Conservation (phyloP, 2,888 invertebrate genomes). For the Eristalis tenax region DNA sequence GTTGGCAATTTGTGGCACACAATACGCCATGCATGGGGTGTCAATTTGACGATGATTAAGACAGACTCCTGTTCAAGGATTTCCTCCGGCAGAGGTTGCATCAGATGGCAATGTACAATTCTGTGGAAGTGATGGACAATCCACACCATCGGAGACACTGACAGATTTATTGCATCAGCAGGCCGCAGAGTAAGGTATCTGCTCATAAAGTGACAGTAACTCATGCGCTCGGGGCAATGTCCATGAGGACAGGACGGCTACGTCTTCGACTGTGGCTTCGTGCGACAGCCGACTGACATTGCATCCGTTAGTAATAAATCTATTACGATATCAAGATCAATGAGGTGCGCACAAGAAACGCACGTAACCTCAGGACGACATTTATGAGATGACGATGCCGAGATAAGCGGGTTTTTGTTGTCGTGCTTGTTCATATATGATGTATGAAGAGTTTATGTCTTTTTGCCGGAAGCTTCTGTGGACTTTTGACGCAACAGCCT, state of each 20-base stretch:
- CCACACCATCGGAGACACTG: not conserved
- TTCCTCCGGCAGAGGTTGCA: not conserved
- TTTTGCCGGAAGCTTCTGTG: constrained; percentile 7
- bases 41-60: constrained; percentile 57
- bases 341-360: constrained; percentile 16
- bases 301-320: constrained; percentile 45
- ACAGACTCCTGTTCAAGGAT: constrained; percentile 57
- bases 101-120: not conserved
- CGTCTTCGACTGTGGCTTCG: constrained; percentile 6
- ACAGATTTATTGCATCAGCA: constrained; percentile 22
- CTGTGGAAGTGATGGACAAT: not conserved
- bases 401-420: not conserved
- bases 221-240: not conserved
- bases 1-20: constrained; percentile 8
- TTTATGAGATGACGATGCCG: constrained; percentile 10
- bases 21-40: constrained; percentile 37
- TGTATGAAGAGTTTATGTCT: constrained; percentile 16
- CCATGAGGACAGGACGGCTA: not conserved
- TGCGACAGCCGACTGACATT: constrained; percentile 6
- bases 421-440: constrained; percentile 9
- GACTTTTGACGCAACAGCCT: constrained; percentile 24
- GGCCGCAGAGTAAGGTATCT: not conserved
- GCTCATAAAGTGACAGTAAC: constrained; percentile 19
- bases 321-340: constrained; percentile 34
- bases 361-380: constrained; percentile 1